Evolutionary conservation across 1,140 invertebrate species (phyloP), one percentile per base, ranked within the genome.

Genomic region (Galendromus occidentalis): DNA sequence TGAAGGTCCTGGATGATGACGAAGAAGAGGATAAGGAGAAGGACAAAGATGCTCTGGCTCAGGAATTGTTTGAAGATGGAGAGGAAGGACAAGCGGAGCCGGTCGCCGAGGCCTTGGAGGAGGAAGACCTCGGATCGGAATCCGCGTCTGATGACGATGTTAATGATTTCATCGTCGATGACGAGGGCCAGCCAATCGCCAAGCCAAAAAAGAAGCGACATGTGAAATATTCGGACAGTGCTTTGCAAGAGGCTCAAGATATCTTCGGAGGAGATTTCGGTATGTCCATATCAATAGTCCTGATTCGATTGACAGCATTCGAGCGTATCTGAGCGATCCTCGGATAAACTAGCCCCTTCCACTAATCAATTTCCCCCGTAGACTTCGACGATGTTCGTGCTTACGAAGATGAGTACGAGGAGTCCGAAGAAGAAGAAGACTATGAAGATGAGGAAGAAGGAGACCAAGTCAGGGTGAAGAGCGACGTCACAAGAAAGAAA

Each of bases 121-220:
- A 51, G 28, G 17, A 17, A 55, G 44, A 67, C 39, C 14, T 65
- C 18, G 42, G 66, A n/a, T n/a, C n/a, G 5, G 69, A 66, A 55
- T 66, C 67, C 0, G 66, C 51, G 39, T 68, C 67, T 47, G 30
- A 63, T 66, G 59, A 22, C 65, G 91, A 95, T 77, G 85, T 85
- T 9, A 91, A 95, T 80, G 91, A 92, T 75, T 98, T 98, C 75
- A 97, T 98, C 75, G 94, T 97, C 2, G 91, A 94, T 74, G 93
- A 96, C 73, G 87, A 97, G 72, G 92, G 90, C 0, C 81, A 86
- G 68, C 91, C 92, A 0, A 91, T 96, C 65, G 83, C 85, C 18
- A 86, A 88, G 68, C 86, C 85, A 69, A 84, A 85, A 69, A 88
- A 89, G 75, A 86, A 73, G 86, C 83, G 20, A 71, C 72, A 73